Evolutionary conservation across 2,888 invertebrate species (phyloP).

Genomic region (Micoletzkya japonica): DNA sequence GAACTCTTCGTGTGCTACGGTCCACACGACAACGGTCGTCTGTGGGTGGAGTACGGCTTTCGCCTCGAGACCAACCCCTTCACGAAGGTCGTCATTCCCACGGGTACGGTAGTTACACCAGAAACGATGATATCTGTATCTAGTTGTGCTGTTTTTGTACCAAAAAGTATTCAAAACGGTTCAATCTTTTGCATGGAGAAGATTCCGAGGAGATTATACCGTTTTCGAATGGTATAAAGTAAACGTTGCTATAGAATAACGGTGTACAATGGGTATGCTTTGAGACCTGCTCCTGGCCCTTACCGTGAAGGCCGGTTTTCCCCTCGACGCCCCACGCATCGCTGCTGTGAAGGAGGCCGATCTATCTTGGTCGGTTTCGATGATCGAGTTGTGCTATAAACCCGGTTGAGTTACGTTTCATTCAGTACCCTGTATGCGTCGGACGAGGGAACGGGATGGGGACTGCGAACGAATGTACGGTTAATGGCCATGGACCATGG

Average conservation of each 20-base stretch:
- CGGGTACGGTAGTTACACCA: conserved; percentile 42
- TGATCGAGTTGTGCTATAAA: not conserved
- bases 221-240: not conserved
- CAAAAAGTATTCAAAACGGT: too few relatives aligned
- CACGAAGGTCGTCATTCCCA: conserved; percentile 46
- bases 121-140: too few relatives aligned
- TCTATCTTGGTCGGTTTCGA: conserved; percentile 38
- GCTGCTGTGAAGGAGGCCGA: conserved; percentile 42
- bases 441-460: conserved; percentile 54
- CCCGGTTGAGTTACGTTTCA: not conserved
- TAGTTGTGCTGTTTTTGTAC: too few relatives aligned
- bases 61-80: conserved; percentile 62
- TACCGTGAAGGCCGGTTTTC: conserved; percentile 35
- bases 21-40: conserved; percentile 65
- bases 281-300: conserved; percentile 43
- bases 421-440: conserved; percentile 52
- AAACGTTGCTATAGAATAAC: not conserved
- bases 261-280: conserved; percentile 1
- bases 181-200: too few relatives aligned
- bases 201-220: not conserved
- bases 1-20: conserved; percentile 65
- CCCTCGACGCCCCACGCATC: conserved; percentile 37
- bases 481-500: conserved; percentile 42
- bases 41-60: conserved; percentile 67
- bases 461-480: conserved; percentile 46